Percentiles rank a stretch among this genome's conserved stretches.
phyloP scores from a whole-genome alignment of 1,140 invertebrate genomes.

The Mercenaria mercenaria region DNA sequence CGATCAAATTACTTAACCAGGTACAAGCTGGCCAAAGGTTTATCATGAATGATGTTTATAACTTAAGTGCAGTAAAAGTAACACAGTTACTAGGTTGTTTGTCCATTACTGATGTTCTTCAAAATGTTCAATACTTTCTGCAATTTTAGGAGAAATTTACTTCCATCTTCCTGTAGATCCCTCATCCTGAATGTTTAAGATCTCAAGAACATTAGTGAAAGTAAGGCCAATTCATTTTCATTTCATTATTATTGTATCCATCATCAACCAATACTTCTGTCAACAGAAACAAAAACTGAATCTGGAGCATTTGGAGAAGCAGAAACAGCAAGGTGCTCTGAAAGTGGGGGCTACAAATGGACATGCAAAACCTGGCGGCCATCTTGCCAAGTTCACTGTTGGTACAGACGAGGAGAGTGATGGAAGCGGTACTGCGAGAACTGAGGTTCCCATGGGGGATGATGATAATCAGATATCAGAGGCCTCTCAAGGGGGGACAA shows the following conservation, averaged over 20 bases:
- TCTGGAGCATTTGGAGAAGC: constrained; percentile 12
- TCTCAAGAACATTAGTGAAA: no score
- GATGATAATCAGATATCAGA: constrained; percentile 65
- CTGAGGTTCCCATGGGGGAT: constrained; percentile 70
- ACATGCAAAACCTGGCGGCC: neutral
- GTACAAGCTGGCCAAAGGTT: no score
- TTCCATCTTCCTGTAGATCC: no score
- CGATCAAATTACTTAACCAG: no score
- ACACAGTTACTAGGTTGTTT: no score
- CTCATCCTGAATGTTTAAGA: no score
- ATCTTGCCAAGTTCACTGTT: constrained; percentile 37
- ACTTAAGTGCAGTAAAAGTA: no score
- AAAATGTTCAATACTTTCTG: no score
- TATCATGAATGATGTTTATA: no score
- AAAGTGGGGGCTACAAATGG: neutral
- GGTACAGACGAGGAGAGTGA: constrained; percentile 57
- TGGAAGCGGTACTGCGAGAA: constrained; percentile 22
- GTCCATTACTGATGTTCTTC: no score
- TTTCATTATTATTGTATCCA: neutral
- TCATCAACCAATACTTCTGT: neutral
- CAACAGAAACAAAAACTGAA: constrained; percentile 45
- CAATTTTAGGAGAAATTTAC: no score
- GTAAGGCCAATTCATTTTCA: no score
- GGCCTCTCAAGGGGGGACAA: neutral
- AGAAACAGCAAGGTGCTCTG: constrained; percentile 4